phyloP scores from a whole-genome alignment of 2,113 vertebrate species.

The Sardina pilchardus region DNA sequence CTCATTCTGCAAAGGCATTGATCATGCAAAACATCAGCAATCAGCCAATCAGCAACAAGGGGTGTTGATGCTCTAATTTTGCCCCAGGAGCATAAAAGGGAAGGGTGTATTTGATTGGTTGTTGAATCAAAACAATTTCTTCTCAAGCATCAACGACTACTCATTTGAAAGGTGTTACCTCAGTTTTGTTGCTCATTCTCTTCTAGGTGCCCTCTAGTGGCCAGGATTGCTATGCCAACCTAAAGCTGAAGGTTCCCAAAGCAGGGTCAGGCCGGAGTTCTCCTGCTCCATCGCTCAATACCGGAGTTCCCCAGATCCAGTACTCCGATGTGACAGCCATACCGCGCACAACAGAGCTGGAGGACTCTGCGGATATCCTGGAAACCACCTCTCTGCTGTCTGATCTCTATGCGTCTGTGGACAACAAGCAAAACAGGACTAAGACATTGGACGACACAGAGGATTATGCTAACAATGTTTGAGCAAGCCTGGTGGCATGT shows the following conservation, averaged over 20 bases:
- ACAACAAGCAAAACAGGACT: conserved; percentile 60
- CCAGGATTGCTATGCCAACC: conserved; percentile 72
- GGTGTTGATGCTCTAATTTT: not conserved
- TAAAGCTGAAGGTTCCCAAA: conserved; percentile 65
- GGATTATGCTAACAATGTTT: conserved; percentile 69
- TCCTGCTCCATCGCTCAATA: conserved; percentile 20
- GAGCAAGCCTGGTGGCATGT: conserved; percentile 34
- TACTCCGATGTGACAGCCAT: conserved; percentile 56
- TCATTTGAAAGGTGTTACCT: not conserved
- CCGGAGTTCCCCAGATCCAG: conserved; percentile 47
- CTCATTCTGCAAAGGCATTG: no score
- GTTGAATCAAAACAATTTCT: not conserved
- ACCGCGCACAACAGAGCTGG: conserved; percentile 26
- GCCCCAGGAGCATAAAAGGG: not conserved
- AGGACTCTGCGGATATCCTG: conserved; percentile 30
- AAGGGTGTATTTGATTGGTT: not conserved
- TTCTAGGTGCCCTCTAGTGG: conserved; percentile 41
- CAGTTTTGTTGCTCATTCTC: not conserved
- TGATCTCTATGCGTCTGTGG: conserved; percentile 71
- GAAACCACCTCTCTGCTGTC: conserved; percentile 53
- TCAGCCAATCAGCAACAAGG: not conserved
- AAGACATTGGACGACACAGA: conserved; percentile 46
- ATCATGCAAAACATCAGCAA: not conserved
- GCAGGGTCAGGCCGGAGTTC: conserved; percentile 49
- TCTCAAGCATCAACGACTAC: not conserved